phyloP scores from a whole-genome alignment of 2,888 invertebrate genomes.

The Alviniconcha strummeri region DNA sequence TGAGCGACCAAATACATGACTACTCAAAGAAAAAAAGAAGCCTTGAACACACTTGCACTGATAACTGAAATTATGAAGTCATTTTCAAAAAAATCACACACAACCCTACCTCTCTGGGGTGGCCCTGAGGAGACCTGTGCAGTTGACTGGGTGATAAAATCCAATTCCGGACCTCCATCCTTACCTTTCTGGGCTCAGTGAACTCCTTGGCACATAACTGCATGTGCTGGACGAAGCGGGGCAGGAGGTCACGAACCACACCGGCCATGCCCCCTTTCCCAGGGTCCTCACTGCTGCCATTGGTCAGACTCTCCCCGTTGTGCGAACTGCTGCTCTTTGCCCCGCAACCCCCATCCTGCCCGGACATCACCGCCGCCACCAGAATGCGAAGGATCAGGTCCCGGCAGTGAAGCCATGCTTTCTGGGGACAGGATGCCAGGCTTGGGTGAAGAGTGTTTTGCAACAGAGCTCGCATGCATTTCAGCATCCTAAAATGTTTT shows the following conservation, averaged over 20 bases:
- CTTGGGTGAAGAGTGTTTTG: conserved; percentile 39
- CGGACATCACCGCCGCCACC: conserved; percentile 65
- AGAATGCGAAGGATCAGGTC: conserved; percentile 71
- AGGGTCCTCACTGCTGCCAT: conserved; percentile 18
- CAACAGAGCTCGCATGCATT: too few species aligned
- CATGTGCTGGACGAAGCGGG: conserved; percentile 50
- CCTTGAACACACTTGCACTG: neutral
- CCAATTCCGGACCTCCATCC: neutral
- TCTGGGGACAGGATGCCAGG: conserved; percentile 45
- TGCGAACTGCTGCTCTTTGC: conserved; percentile 65
- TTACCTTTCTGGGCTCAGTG: conserved; percentile 34
- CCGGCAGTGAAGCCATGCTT: conserved; percentile 72
- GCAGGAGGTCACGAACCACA: conserved; percentile 50
- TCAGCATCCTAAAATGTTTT: neutral
- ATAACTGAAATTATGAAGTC: too few species aligned
- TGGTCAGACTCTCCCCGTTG: conserved; percentile 73
- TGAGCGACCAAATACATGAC: neutral
- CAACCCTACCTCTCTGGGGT: neutral
- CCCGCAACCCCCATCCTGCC: conserved; percentile 48
- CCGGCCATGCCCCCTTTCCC: conserved; percentile 40
- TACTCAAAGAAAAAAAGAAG: neutral
- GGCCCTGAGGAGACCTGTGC: too few species aligned
- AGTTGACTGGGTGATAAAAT: too few species aligned
- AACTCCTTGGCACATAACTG: conserved; percentile 35
- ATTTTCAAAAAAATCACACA: neutral